These are phyloP conservation scores for Kobus ellipsiprymnus DNA, from an alignment of 2,113 vertebrate genomes.

Conservation along the genomic window DNA sequence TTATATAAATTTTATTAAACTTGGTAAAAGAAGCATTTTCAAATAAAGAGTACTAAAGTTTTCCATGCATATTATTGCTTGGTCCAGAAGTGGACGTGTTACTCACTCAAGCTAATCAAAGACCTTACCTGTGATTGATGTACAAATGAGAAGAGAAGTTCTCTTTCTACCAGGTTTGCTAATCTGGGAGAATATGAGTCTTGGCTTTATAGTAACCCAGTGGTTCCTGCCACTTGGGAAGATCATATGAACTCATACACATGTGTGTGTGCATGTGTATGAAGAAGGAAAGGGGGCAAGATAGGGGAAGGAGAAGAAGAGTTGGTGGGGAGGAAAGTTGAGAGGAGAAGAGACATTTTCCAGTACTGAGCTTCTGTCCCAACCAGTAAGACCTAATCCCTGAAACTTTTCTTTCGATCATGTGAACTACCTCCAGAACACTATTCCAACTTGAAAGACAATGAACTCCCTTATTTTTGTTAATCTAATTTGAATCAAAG, in stretches of 20 bases:
- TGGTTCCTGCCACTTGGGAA: not conserved
- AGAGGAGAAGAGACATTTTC: not conserved
- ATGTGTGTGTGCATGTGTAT: not conserved
- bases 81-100: not conserved
- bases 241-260: not conserved
- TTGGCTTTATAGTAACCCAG: not conserved
- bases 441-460: not conserved
- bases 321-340: not conserved
- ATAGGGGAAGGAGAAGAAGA: not conserved
- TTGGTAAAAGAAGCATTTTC: not conserved
- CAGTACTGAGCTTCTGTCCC: not conserved
- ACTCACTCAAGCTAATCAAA: not conserved
- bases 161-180: not conserved
- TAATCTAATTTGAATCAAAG: not conserved
- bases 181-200: not conserved
- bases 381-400: not conserved
- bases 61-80: not conserved
- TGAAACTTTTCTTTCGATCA: not conserved
- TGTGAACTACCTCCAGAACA: not conserved
- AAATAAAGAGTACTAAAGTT: not conserved
- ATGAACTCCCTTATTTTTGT: not conserved
- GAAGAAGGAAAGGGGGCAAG: not conserved
- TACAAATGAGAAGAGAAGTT: not conserved
- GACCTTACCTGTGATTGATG: not conserved
- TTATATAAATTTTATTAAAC: not conserved